Percentiles rank a stretch among this genome's conserved stretches.
These are phyloP conservation scores for Apis florea DNA, from an alignment of 1,140 invertebrate species.

Conservation along the genomic window DNA sequence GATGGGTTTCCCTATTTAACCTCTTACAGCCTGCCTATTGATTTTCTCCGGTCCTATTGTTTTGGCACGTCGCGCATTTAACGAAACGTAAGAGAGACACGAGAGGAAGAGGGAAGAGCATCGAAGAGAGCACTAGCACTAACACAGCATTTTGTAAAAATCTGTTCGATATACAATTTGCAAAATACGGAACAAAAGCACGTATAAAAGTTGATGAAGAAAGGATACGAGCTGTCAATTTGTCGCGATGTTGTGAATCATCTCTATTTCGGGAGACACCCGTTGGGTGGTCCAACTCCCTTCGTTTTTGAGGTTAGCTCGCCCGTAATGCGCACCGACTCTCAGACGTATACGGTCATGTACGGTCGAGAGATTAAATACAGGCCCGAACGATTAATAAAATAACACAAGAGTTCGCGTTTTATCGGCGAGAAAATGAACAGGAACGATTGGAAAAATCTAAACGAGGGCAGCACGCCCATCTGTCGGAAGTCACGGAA, in stretches of 20 bases:
- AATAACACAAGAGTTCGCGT: not conserved
- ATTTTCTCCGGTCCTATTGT: conserved; percentile 72
- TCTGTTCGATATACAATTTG: not conserved
- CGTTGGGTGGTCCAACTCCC: conserved; percentile 59
- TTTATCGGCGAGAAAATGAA: not conserved
- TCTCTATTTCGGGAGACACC: conserved; percentile 72
- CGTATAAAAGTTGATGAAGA: not conserved
- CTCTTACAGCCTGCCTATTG: conserved; percentile 69
- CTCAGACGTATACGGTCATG: not conserved
- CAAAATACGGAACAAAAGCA: not conserved
- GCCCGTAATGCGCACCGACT: conserved; percentile 14
- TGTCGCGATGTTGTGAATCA: conserved; percentile 67
- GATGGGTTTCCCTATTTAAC: conserved; percentile 68
- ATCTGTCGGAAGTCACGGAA: conserved; percentile 57
- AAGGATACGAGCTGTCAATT: conserved; percentile 64
- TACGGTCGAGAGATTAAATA: too few species aligned
- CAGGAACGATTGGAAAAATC: conserved; percentile 20
- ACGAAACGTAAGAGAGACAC: conserved; percentile 49
- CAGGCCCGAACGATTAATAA: not conserved
- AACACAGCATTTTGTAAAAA: not conserved
- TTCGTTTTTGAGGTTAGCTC: conserved; percentile 70
- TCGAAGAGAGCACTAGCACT: not conserved
- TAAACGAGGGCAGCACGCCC: conserved; percentile 63
- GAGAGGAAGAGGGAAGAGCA: conserved; percentile 14
- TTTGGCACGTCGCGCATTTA: conserved; percentile 68